Conservation (phyloP, 2,888 invertebrate species). For the Watsonalla cultraria region DNA sequence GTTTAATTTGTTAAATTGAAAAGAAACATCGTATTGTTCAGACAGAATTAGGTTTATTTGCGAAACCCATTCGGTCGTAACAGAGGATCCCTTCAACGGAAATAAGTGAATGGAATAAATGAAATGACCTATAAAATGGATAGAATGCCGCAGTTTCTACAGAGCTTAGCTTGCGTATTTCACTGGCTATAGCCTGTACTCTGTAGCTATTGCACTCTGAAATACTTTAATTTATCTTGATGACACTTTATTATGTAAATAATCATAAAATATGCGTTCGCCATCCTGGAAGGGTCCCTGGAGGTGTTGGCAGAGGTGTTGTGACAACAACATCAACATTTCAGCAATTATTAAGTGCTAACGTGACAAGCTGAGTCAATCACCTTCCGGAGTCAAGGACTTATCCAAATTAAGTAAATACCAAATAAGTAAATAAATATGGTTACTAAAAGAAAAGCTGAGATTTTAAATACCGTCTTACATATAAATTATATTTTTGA, state of each 20-base stretch:
- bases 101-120: conserved; percentile 73
- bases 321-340: too few species aligned
- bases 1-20: conserved; percentile 75
- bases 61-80: conserved; percentile 68
- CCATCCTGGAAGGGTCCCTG: too few species aligned
- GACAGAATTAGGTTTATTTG: conserved; percentile 71
- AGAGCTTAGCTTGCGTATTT: conserved; percentile 41
- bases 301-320: too few species aligned
- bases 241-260: background rate
- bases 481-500: too few species aligned
- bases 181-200: conserved; percentile 22
- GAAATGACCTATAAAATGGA: conserved; percentile 70
- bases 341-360: too few species aligned
- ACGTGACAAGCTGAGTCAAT: too few species aligned
- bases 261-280: too few species aligned
- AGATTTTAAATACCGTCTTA: too few species aligned
- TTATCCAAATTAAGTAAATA: too few species aligned
- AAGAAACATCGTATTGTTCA: conserved; percentile 70
- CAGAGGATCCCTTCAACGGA: conserved; percentile 60
- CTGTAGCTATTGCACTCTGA: conserved; percentile 10
- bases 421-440: too few species aligned
- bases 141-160: conserved; percentile 57
- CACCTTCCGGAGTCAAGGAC: too few species aligned
- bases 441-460: too few species aligned
- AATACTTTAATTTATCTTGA: conserved; percentile 2